These are phyloP conservation scores for Oxygymnocypris stewartii DNA, from an alignment of 2,113 vertebrate species.

Conservation along the genomic window DNA sequence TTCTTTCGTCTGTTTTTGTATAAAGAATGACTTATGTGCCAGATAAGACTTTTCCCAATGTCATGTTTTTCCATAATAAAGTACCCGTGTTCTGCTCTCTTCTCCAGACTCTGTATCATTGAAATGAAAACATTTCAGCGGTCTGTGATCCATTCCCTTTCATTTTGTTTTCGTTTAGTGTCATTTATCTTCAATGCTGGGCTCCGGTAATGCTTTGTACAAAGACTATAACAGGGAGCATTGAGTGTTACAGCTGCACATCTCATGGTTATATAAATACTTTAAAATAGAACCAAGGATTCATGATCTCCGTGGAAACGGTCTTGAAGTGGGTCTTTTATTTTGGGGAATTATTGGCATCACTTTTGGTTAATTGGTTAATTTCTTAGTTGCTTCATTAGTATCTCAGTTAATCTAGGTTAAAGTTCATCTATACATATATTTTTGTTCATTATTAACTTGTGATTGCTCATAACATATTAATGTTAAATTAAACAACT, in stretches of 20 bases:
- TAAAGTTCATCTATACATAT: not conserved
- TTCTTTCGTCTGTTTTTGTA: conserved; percentile 84
- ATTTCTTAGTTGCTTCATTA: not conserved
- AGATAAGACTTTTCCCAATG: conserved; percentile 81
- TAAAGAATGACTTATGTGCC: conserved; percentile 80
- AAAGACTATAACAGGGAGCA: not conserved
- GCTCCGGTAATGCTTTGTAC: not conserved
- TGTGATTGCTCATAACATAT: not conserved
- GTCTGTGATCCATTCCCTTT: not conserved
- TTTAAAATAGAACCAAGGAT: not conserved
- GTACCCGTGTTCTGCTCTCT: conserved; percentile 75
- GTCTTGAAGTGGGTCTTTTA: not conserved
- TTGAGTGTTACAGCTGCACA: not conserved
- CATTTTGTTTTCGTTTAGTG: not conserved
- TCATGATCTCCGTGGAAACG: conserved; percentile 13
- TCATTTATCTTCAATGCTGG: not conserved
- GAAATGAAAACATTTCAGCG: not conserved
- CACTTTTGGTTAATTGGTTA: not conserved
- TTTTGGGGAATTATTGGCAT: not conserved
- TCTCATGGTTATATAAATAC: not conserved
- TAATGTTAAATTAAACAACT: not conserved
- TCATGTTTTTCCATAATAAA: conserved; percentile 89
- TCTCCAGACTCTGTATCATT: conserved; percentile 4
- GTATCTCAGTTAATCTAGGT: no score
- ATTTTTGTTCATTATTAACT: not conserved